Conservation (phyloP, 2,797 vertebrate species). For the Hydrophis major region DNA sequence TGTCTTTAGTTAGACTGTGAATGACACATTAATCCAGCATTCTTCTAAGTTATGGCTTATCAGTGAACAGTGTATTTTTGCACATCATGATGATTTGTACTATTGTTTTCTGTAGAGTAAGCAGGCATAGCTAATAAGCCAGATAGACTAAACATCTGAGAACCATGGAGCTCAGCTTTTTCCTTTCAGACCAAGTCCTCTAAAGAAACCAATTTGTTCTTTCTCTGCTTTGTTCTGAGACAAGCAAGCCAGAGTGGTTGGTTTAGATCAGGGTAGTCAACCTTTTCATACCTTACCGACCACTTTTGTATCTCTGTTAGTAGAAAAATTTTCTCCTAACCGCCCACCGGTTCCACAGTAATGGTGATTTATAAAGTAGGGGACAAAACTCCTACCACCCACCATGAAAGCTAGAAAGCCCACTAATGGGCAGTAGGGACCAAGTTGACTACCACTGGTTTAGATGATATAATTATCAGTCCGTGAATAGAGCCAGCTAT, state of each 20-base stretch:
- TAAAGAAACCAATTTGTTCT: background rate
- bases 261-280: background rate
- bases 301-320: too few species aligned
- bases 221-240: background rate
- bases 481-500: background rate
- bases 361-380: too few species aligned
- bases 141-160: background rate
- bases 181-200: background rate
- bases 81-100: background rate
- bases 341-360: too few species aligned
- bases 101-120: background rate
- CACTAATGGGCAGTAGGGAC: too few species aligned
- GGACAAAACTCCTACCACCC: too few species aligned
- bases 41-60: background rate
- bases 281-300: too few species aligned
- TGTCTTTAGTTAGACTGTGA: background rate
- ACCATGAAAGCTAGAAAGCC: too few species aligned
- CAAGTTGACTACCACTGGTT: background rate
- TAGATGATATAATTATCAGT: background rate
- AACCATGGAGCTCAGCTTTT: background rate
- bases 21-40: background rate
- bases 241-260: background rate
- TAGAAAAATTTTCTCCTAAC: too few species aligned
- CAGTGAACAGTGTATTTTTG: background rate
- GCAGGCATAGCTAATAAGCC: background rate